Evolutionary conservation across 64 coral and sea anemone genomes (phyloP).

Genomic region (Actinia equina): DNA sequence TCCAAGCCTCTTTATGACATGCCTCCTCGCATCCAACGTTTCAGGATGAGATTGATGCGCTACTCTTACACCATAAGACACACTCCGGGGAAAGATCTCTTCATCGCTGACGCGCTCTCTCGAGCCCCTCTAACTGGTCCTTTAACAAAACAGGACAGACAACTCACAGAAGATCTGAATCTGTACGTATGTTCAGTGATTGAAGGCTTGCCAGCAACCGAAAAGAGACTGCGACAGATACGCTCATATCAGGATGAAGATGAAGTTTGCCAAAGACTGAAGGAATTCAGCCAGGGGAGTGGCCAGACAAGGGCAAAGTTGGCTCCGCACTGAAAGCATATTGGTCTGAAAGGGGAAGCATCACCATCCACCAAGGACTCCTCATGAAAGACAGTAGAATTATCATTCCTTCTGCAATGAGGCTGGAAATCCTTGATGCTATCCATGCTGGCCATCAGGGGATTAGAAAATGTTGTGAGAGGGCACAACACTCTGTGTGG

Average conservation of each 20-base stretch:
- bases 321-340: not conserved
- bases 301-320: not conserved
- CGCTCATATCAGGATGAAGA: not conserved
- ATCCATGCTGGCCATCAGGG: slow-evolving; percentile 46
- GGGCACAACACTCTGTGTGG: slow-evolving; percentile 50
- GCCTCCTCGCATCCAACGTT: not conserved
- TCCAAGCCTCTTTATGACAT: not conserved
- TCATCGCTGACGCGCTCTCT: slow-evolving; percentile 52
- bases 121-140: slow-evolving; percentile 1
- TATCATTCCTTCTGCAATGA: slow-evolving; percentile 20
- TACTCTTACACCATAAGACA: slow-evolving; percentile 41
- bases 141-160: not conserved
- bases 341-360: not conserved
- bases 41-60: slow-evolving; percentile 39
- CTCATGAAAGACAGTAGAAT: slow-evolving; percentile 32
- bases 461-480: slow-evolving; percentile 20
- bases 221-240: slow-evolving; percentile 15
- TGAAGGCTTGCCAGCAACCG: slow-evolving; percentile 13
- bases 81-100: slow-evolving; percentile 32
- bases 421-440: slow-evolving; percentile 37
- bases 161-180: slow-evolving; percentile 4
- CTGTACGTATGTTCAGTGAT: slow-evolving; percentile 16
- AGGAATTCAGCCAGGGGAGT: not conserved
- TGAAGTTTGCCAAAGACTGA: slow-evolving; percentile 6
- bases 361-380: slow-evolving; percentile 1